Evolutionary conservation across 2,113 vertebrate genomes (phyloP), one percentile per base, ranked within the genome.

Genomic region (Odobenus rosmarus): DNA sequence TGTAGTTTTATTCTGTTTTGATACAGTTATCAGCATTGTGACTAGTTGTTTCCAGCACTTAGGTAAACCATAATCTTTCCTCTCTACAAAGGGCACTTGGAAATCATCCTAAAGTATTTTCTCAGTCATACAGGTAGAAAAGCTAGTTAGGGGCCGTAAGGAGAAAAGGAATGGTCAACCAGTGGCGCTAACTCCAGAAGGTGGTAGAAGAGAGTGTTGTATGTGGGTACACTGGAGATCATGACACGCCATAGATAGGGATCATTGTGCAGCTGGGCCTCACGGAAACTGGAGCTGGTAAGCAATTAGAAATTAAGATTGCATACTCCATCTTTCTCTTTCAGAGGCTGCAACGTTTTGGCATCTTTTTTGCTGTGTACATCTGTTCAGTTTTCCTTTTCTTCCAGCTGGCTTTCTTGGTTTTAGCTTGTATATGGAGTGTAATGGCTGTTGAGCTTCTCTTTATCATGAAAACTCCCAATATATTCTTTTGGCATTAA

Each of bases 31-130:
- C 55, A 74, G 7, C 26, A 59, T 94, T 94, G 46, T 81, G 51
- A 86, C 82, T 90, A 72, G 36, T 10, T 92, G 42, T 92, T 53
- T 79, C 36, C 28, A 88, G 42, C 59, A 94, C 11, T 87, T 88
- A 84, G n/a, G 55, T 89, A 64, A 92, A 80, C 84, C 55, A 90
- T 9, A 79, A 14, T 95, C 16, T 55, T 95, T 83, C 24, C 28
- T 90, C 6, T 77, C 15, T 93, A 88, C 36, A 97, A 61, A 92
- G 53, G 39, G 51, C 13, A 85, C 49, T 92, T 97, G 42, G 39
- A 93, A 97, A 61, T 95, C 28, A 92, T 71, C 13, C 61, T 89
- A 26, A 97, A 67, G 62, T 93, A 84, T 49, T 18, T 96, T 97
- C 24, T 79, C 23, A 61, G 11, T 84, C 2, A 28, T 64, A 39